Evolutionary conservation across 2,888 invertebrate genomes (phyloP).

Genomic region (Synergus gifuensis): DNA sequence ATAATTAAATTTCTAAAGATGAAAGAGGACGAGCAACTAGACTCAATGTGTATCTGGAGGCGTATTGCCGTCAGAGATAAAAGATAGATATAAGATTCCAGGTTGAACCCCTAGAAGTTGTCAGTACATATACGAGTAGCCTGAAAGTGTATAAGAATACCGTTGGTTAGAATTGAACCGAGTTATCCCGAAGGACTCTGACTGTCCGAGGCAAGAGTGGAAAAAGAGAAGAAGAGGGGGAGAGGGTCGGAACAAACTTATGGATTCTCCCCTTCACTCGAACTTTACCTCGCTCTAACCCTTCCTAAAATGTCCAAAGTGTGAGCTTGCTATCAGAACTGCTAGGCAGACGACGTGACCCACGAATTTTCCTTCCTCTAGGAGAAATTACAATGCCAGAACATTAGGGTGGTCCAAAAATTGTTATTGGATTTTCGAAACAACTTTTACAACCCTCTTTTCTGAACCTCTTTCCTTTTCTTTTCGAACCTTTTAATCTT

Average conservation of each 20-base stretch:
- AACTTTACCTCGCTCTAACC: constrained; percentile 14
- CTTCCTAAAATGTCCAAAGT: constrained; percentile 22
- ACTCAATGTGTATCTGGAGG: neutral
- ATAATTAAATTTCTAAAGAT: constrained; percentile 5
- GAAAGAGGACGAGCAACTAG: neutral
- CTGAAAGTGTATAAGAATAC: neutral
- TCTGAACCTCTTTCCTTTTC: too few relatives aligned
- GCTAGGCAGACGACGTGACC: constrained; percentile 10
- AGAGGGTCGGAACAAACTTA: constrained; percentile 13
- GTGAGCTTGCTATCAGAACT: neutral
- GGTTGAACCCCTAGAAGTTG: neutral
- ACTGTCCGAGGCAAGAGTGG: constrained; percentile 9
- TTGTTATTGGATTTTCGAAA: too few relatives aligned
- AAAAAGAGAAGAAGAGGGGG: neutral
- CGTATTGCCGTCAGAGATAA: neutral
- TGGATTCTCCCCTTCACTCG: constrained; percentile 19
- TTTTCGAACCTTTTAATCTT: too few relatives aligned
- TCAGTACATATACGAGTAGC: neutral
- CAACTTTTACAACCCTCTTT: too few relatives aligned
- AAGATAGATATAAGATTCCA: neutral
- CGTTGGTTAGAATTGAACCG: constrained; percentile 1
- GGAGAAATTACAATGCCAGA: neutral
- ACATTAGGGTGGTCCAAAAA: neutral
- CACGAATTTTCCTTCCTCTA: neutral
- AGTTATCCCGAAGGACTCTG: constrained; percentile 3